Percentiles rank a stretch among this genome's conserved stretches.
Conservation (phyloP, 2,888 invertebrate species). For the Hypomecis punctinalis region DNA sequence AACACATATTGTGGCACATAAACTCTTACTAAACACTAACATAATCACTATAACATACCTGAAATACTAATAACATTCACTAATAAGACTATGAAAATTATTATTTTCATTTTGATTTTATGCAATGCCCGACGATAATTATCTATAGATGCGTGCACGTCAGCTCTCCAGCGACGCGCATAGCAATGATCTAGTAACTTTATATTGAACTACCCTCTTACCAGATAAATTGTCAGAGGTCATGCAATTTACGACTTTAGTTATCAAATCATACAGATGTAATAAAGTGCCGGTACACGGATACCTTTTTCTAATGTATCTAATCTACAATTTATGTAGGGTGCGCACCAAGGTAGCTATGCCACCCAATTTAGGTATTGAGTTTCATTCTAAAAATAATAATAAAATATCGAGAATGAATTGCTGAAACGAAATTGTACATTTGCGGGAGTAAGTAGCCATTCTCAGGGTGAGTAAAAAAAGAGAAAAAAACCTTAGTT, state of each 20-base stretch:
- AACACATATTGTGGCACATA: no score
- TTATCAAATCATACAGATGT: conserved; percentile 1
- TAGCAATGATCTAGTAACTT: conserved; percentile 15
- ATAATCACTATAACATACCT: conserved; percentile 25
- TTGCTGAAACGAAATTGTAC: no score
- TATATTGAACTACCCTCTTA: conserved; percentile 54
- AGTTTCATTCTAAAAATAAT: no score
- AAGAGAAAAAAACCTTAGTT: no score
- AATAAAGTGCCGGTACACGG: conserved; percentile 7
- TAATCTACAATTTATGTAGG: no score
- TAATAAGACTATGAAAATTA: background rate
- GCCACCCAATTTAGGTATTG: no score
- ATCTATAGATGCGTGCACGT: no score
- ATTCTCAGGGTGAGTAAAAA: no score
- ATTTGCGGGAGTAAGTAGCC: no score
- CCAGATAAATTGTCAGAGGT: conserved; percentile 53
- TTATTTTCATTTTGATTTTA: background rate
- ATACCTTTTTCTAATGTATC: background rate
- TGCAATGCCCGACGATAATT: background rate
- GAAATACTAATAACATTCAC: conserved; percentile 3
- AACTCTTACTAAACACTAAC: background rate
- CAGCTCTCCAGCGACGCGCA: conserved; percentile 1
- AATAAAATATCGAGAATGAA: no score
- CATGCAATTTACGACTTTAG: conserved; percentile 43
- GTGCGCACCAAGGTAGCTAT: no score